Percentiles rank a stretch among this genome's conserved stretches.
phyloP scores from a whole-genome alignment of 2,797 vertebrate species.

The Florisuga fusca region DNA sequence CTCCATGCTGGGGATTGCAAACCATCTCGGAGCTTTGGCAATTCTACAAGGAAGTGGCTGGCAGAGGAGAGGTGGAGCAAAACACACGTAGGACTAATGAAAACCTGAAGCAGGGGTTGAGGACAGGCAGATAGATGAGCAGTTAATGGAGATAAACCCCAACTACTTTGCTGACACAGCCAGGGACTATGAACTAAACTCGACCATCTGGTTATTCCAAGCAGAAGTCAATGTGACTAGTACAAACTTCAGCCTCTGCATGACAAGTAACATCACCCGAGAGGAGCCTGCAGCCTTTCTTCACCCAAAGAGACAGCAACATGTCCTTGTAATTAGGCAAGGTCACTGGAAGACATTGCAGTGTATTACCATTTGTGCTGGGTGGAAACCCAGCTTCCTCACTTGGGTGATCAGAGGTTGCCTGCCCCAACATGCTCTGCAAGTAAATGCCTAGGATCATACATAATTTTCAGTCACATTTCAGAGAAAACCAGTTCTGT shows the following conservation, averaged over 20 bases:
- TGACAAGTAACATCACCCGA: neutral
- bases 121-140: slow-evolving; percentile 22
- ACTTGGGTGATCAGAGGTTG: neutral
- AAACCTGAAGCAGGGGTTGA: neutral
- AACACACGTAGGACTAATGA: slow-evolving; percentile 16
- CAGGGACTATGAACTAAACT: slow-evolving; percentile 49
- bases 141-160: slow-evolving; percentile 36
- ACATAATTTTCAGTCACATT: neutral
- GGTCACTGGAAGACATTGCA: neutral
- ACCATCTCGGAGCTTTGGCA: neutral
- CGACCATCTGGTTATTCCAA: slow-evolving; percentile 40
- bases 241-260: slow-evolving; percentile 7
- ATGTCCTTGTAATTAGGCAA: neutral
- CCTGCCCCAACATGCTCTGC: neutral
- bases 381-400: neutral
- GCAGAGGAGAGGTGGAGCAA: slow-evolving; percentile 44
- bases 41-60: slow-evolving; percentile 35
- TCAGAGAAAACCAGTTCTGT: neutral
- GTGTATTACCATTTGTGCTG: neutral
- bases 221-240: neutral
- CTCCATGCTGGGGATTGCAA: slow-evolving; percentile 15
- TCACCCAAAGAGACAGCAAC: neutral
- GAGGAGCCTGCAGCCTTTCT: neutral
- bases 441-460: neutral
- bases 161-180: slow-evolving; percentile 34